phyloP scores from a whole-genome alignment of 35 echinoderm and acorn worm species.

The Strongylocentrotus purpuratus region DNA sequence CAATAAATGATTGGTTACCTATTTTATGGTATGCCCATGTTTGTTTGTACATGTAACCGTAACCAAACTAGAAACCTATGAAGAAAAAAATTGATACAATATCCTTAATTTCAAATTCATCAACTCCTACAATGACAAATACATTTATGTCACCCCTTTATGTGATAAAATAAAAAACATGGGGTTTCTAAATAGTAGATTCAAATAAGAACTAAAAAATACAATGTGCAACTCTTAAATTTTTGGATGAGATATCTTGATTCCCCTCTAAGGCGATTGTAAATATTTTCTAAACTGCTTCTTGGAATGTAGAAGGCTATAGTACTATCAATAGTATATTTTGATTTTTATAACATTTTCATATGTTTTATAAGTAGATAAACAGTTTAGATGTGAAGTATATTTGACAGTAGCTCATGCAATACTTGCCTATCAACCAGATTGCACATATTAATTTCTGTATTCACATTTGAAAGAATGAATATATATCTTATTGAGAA shows the following conservation, averaged over 20 bases:
- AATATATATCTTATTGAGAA: background rate
- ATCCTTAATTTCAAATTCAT: background rate
- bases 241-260: background rate
- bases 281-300: background rate
- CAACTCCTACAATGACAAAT: background rate
- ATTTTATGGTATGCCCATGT: no score
- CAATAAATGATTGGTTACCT: background rate
- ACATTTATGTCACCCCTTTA: background rate
- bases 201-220: background rate
- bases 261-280: background rate
- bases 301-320: background rate
- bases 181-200: background rate
- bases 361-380: background rate
- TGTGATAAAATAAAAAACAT: background rate
- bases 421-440: background rate
- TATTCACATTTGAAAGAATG: background rate
- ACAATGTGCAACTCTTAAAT: background rate
- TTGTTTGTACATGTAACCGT: background rate
- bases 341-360: background rate
- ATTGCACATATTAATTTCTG: background rate
- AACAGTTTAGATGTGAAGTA: background rate
- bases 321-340: background rate
- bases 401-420: background rate
- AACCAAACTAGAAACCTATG: background rate
- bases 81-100: background rate